Evolutionary conservation across 2,888 invertebrate species (phyloP).

Genomic region (Hirudinaria manillensis): DNA sequence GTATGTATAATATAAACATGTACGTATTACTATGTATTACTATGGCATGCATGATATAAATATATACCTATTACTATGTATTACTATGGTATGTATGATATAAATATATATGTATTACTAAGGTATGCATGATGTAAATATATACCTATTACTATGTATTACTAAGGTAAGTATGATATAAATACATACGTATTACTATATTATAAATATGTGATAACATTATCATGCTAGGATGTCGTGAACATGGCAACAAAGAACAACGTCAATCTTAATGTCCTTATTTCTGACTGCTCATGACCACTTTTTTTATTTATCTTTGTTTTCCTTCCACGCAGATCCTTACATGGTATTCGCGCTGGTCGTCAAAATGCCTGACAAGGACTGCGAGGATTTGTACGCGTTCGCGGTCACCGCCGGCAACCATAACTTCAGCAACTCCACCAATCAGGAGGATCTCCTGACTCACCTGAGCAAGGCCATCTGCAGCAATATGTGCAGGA

Average conservation of each 20-base stretch:
- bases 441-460: conserved; percentile 63
- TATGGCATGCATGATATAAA: background rate
- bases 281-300: conserved; percentile 1
- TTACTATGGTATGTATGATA: background rate
- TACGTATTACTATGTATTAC: background rate
- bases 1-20: background rate
- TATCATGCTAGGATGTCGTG: too few relatives aligned
- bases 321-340: conserved; percentile 57
- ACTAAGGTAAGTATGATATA: background rate
- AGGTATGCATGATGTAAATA: background rate
- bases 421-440: conserved; percentile 14
- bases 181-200: background rate
- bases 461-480: conserved; percentile 78
- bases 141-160: background rate
- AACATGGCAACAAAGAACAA: too few relatives aligned
- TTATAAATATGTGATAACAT: too few relatives aligned
- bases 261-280: too few relatives aligned
- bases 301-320: background rate
- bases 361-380: conserved; percentile 42
- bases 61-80: background rate
- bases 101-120: background rate
- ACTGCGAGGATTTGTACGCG: conserved; percentile 74
- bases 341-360: conserved; percentile 85
- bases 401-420: conserved; percentile 64
- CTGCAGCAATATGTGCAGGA: conserved; percentile 83